Conservation (phyloP, 2,113 vertebrate genomes). For the Junco hyemalis region DNA sequence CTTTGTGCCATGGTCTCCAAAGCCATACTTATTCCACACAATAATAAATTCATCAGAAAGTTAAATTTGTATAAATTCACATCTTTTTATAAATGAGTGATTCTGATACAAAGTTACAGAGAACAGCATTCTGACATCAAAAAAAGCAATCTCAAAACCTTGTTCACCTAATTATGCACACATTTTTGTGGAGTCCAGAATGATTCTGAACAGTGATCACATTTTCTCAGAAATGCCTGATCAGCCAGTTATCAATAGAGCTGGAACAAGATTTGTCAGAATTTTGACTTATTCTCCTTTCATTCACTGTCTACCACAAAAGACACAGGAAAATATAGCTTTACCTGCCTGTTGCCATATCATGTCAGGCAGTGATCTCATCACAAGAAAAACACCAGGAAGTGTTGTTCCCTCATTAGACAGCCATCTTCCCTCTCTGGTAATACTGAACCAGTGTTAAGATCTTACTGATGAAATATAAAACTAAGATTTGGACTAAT, state of each 20-base stretch:
- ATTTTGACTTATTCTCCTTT: not conserved
- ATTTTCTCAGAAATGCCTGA: not conserved
- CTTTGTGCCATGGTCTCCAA: not conserved
- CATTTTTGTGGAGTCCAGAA: not conserved
- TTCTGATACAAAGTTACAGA: not conserved
- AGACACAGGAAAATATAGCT: not conserved
- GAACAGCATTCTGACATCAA: not conserved
- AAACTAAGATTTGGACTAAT: not conserved
- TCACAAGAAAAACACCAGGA: slow-evolving; percentile 6
- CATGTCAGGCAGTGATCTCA: not conserved
- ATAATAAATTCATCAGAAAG: not conserved
- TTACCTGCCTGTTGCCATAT: slow-evolving; percentile 25
- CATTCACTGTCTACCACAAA: not conserved
- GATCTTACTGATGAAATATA: not conserved
- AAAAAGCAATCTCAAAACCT: not conserved
- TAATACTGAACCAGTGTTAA: not conserved
- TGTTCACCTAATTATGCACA: not conserved
- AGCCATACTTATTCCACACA: not conserved
- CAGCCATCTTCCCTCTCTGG: not conserved
- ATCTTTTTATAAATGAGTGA: not conserved
- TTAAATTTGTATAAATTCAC: not conserved
- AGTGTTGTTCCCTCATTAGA: not conserved
- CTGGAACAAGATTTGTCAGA: not conserved
- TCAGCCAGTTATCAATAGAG: not conserved
- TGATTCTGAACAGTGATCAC: not conserved